These are phyloP conservation scores for Chrysogorgia sp. DNA, from an alignment of 92 coral and sea anemone species.

Conservation along the genomic window DNA sequence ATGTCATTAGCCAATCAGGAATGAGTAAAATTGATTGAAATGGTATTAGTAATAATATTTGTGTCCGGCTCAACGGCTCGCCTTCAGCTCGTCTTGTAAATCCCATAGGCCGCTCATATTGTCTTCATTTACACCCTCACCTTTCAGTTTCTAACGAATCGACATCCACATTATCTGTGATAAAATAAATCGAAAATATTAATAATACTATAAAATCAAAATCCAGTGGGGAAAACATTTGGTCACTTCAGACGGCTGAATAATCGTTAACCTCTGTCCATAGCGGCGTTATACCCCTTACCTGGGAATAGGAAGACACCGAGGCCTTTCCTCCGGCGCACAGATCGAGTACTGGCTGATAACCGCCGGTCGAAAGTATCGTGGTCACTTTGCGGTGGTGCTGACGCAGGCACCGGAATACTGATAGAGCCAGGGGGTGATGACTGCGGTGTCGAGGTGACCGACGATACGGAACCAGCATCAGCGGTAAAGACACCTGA, in stretches of 20 bases:
- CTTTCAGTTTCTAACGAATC: slow-evolving; percentile 4
- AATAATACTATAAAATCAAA: neutral
- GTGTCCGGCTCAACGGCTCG: too few species aligned
- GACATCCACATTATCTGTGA: neutral
- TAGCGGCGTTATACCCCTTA: neutral
- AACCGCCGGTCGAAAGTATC: slow-evolving; percentile 57
- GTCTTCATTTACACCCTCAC: neutral
- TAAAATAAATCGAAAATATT: neutral
- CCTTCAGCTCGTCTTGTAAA: too few species aligned
- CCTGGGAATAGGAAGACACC: slow-evolving; percentile 51
- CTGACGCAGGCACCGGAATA: slow-evolving; percentile 37
- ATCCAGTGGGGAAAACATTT: neutral
- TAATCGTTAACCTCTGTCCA: too few species aligned
- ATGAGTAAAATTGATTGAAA: too few species aligned
- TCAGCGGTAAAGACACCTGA: slow-evolving; percentile 57
- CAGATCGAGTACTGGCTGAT: slow-evolving; percentile 48
- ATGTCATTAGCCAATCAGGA: too few species aligned
- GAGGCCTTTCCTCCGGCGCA: slow-evolving; percentile 52
- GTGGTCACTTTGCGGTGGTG: slow-evolving; percentile 58
- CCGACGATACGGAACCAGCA: slow-evolving; percentile 77
- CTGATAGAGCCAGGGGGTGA: slow-evolving; percentile 69
- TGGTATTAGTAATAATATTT: too few species aligned
- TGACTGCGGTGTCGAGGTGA: slow-evolving; percentile 89
- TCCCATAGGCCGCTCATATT: too few species aligned
- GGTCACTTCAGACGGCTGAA: too few species aligned